Percentiles rank a stretch among this genome's conserved stretches.
These are phyloP conservation scores for Epizoanthus scotinus DNA, from an alignment of 92 coral and sea anemone genomes.

Conservation along the genomic window DNA sequence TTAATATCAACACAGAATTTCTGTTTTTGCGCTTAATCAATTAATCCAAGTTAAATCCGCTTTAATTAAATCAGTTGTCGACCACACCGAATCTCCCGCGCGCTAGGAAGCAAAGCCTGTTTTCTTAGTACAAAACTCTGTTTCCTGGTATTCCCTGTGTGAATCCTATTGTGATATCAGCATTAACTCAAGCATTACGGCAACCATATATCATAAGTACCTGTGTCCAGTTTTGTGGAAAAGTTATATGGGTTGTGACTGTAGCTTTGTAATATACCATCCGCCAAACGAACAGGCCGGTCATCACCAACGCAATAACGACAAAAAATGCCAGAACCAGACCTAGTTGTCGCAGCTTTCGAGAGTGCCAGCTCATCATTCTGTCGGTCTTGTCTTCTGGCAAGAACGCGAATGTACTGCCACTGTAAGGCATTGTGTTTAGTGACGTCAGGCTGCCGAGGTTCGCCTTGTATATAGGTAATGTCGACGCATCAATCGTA, in stretches of 20 bases:
- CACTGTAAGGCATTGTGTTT: conserved; percentile 44
- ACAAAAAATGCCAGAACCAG: conserved; percentile 69
- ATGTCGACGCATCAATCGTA: conserved; percentile 31
- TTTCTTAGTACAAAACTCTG: background rate
- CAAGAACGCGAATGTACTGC: conserved; percentile 51
- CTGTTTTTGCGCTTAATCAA: background rate
- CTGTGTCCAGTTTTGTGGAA: conserved; percentile 18
- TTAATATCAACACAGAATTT: background rate
- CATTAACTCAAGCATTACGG: background rate
- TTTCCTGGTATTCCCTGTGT: background rate
- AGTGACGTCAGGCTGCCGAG: conserved; percentile 66
- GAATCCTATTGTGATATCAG: conserved; percentile 4
- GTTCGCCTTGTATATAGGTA: conserved; percentile 50
- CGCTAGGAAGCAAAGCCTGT: background rate
- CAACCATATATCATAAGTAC: background rate
- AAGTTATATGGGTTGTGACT: background rate
- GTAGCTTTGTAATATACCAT: conserved; percentile 30
- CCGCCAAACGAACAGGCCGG: conserved; percentile 87
- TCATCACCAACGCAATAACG: conserved; percentile 73
- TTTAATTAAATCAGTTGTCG: background rate
- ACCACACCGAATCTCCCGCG: background rate
- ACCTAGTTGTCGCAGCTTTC: conserved; percentile 54
- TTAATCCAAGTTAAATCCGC: background rate
- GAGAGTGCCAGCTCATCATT: conserved; percentile 76
- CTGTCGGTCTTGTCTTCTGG: conserved; percentile 60